Evolutionary conservation across 2,797 vertebrate genomes (phyloP).

Genomic region (Austrolebias charrua): DNA sequence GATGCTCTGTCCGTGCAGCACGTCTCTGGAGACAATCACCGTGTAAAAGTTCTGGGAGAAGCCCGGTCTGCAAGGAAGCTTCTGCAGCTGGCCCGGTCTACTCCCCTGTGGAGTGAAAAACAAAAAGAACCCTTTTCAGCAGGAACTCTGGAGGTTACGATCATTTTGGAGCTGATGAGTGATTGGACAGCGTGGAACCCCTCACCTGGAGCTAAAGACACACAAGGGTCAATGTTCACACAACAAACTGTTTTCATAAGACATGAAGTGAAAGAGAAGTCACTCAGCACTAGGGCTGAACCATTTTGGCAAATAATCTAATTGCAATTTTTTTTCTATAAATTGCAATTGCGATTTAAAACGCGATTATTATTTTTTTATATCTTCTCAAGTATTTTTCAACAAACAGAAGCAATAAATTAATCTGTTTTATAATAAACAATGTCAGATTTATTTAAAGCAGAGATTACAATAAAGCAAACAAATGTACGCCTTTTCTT

Average conservation of each 20-base stretch:
- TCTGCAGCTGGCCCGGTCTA: slow-evolving; percentile 83
- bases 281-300: background rate
- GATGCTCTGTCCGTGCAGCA: slow-evolving; percentile 89
- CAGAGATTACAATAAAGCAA: too few species aligned
- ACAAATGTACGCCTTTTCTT: too few species aligned
- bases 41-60: slow-evolving; percentile 95
- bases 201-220: slow-evolving; percentile 25
- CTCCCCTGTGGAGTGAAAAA: slow-evolving; percentile 74
- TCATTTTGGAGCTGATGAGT: slow-evolving; percentile 16
- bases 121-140: slow-evolving; percentile 38
- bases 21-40: slow-evolving; percentile 86
- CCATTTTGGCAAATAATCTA: too few species aligned
- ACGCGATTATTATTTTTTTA: too few species aligned
- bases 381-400: too few species aligned
- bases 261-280: too few species aligned
- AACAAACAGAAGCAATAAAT: too few species aligned
- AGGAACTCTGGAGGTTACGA: slow-evolving; percentile 61
- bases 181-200: slow-evolving; percentile 22
- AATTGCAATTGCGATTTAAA: too few species aligned
- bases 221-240: background rate
- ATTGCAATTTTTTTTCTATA: too few species aligned
- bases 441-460: too few species aligned
- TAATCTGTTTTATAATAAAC: too few species aligned
- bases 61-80: slow-evolving; percentile 87
- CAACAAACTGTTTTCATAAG: too few species aligned